These are phyloP conservation scores for Molothrus ater DNA, from an alignment of 2,797 vertebrate genomes.

Conservation along the genomic window DNA sequence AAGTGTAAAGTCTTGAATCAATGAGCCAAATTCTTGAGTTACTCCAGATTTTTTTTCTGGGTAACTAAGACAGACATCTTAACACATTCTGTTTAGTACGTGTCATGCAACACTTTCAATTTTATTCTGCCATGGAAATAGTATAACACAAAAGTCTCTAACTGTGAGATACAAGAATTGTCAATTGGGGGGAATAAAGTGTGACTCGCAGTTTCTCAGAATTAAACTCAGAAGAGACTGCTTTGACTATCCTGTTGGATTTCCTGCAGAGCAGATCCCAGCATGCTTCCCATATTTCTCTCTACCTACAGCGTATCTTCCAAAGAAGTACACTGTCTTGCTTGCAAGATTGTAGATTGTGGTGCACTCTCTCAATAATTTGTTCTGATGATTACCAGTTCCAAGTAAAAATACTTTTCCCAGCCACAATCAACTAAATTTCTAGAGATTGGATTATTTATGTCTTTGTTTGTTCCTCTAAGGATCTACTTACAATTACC, in stretches of 20 bases:
- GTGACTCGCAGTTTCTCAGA: slow-evolving; percentile 61
- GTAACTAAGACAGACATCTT: slow-evolving; percentile 69
- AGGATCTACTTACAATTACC: background rate
- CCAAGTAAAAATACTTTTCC: background rate
- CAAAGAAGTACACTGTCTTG: background rate
- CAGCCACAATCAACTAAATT: background rate
- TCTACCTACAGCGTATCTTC: background rate
- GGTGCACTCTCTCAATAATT: background rate
- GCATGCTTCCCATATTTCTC: background rate
- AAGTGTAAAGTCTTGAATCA: slow-evolving; percentile 60
- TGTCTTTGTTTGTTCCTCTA: background rate
- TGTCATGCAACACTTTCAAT: slow-evolving; percentile 69
- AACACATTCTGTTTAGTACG: slow-evolving; percentile 71
- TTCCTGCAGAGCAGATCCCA: slow-evolving; percentile 11
- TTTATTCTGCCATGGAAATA: slow-evolving; percentile 65
- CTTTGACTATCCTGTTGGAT: slow-evolving; percentile 42
- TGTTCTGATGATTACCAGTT: background rate
- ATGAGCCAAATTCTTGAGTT: slow-evolving; percentile 62
- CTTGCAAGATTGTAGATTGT: background rate
- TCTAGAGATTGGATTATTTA: background rate
- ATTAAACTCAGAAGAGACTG: slow-evolving; percentile 51
- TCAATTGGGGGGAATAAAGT: slow-evolving; percentile 44
- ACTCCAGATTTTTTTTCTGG: slow-evolving; percentile 69
- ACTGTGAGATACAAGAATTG: slow-evolving; percentile 57
- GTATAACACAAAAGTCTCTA: slow-evolving; percentile 56